These are phyloP conservation scores for Atrichornis clamosus DNA, from an alignment of 2,113 vertebrate genomes.

Conservation along the genomic window DNA sequence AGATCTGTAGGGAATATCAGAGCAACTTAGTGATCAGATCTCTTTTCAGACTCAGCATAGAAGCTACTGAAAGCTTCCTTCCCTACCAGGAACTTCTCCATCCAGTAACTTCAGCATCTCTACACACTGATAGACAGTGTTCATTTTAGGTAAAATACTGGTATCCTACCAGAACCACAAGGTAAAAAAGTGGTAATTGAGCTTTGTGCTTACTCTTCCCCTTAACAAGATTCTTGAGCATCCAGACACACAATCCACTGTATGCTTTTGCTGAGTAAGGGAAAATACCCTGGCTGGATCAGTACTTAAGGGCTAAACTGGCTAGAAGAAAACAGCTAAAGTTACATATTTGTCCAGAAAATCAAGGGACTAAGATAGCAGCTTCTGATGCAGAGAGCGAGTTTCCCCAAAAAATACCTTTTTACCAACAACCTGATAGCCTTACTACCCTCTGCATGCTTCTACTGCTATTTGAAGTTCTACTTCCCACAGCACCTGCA, in stretches of 20 bases:
- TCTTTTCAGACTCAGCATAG: not conserved
- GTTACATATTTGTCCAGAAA: not conserved
- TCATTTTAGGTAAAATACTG: not conserved
- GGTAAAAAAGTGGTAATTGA: not conserved
- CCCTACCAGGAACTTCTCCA: not conserved
- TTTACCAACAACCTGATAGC: not conserved
- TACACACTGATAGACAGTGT: not conserved
- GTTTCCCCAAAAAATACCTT: not conserved
- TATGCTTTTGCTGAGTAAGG: not conserved
- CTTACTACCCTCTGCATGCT: not conserved
- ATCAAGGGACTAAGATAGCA: not conserved
- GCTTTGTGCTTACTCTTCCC: not conserved
- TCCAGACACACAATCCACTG: not conserved
- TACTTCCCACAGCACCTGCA: not conserved
- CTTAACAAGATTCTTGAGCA: not conserved
- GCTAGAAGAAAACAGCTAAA: not conserved
- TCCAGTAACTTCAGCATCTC: not conserved
- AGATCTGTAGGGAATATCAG: not conserved
- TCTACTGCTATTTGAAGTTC: not conserved
- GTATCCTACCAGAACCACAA: not conserved
- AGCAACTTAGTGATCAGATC: not conserved
- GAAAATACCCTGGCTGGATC: not conserved
- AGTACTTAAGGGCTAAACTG: not conserved
- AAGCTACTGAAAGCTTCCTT: not conserved
- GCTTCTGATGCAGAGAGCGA: not conserved